Base-by-base conservation (phyloP, 2,888 invertebrate species). In the Adineta ricciae region DNA sequence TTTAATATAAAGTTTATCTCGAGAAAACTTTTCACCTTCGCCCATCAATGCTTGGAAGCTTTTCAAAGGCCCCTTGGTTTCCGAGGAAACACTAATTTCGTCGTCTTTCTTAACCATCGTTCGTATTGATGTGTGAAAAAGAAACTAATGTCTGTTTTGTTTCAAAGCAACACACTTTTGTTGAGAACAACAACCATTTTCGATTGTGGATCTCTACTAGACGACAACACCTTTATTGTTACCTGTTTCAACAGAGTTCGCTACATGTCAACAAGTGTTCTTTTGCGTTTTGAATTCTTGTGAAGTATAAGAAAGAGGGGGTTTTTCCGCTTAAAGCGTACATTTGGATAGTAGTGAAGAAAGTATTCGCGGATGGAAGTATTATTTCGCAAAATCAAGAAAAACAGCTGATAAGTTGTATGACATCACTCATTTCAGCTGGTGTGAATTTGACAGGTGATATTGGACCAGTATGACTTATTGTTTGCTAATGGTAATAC, bases 21-120 rank as follows among this genome's bases (percentile, higher is more conserved):
- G 88, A 16, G 88, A 87, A 85, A 89, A 89, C 85, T 89, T 88
- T 73, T 88, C 88, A 24, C 88, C 90, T 86, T 90, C 90, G 19
- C 86, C 86, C 86, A 86, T 86, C n/a, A 86, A 73, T 27, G 86
- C 86, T 21, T 82, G 84, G 27, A 86, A 84, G 41, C 83, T 86
- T 83, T 86, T 86, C n/a, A 84, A 49, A 24, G 86, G 86, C 19
- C 54, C 73, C 64, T 85, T 85, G 11, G 73, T 54, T 38, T 85
- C 85, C 14, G 85, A 85, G 24, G 85, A 73, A 52, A 85, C 84
- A 54, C 85, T 85, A 16, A 83, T 41, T 85, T 85, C 85, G 50
- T 85, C 85, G 83, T 85, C 85, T 72, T 85, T 85, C 54, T 78
- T 78, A 9, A 78, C 78, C 78, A 78, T 78, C n/a, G 38, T 41